Base-by-base conservation (phyloP, 2,888 invertebrate species). In the Lasioglossum vierecki region DNA sequence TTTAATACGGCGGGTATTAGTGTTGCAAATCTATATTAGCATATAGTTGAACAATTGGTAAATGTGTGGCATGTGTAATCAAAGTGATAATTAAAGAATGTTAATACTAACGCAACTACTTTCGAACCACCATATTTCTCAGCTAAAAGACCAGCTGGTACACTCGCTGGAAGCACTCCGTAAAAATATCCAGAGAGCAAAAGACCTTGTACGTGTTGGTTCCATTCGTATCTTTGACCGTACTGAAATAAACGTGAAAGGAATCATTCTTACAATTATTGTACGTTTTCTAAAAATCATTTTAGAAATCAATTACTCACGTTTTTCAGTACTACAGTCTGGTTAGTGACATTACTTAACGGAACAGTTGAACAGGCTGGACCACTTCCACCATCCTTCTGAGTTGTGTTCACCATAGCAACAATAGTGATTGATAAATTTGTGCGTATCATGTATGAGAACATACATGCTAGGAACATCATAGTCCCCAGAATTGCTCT, bases 361-460 rank as follows among this genome's bases (percentile, higher is more conserved):
- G 71, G 15, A 2, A 26, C 9, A n/a, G n/a, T 75, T 18, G 18
- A 22, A 80, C 93, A 93, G 15, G 84, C 81, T 68, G 90, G 83
- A 68, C 84, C 90, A 22, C 13, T 57, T 9, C 41, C 26, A 41
- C 85, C 85, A 26, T 26, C 74, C 86, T 92, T 92, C 0, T 88
- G 88, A 1, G 90, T 89, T 6, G 85, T 60, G 18, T 90, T 91
- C 30, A 93, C 93, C 95, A 95, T 95, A 6, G 95, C 94, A 22
- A 94, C 94, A 76, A 95, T 94, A 18, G 90, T 92, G 71, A 98
- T 96, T 26, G 97, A 97, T 94, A 98, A 96, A 95, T 98, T 98
- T 1, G 97, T 97, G 80, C 97, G 96, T 90, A 97, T 96, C 96
- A 97, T 97, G 94, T 98, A 98, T 8, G 96, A 96, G 89, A 97